Evolutionary conservation across 2,888 invertebrate species (phyloP).

Genomic region (Panopea generosa): DNA sequence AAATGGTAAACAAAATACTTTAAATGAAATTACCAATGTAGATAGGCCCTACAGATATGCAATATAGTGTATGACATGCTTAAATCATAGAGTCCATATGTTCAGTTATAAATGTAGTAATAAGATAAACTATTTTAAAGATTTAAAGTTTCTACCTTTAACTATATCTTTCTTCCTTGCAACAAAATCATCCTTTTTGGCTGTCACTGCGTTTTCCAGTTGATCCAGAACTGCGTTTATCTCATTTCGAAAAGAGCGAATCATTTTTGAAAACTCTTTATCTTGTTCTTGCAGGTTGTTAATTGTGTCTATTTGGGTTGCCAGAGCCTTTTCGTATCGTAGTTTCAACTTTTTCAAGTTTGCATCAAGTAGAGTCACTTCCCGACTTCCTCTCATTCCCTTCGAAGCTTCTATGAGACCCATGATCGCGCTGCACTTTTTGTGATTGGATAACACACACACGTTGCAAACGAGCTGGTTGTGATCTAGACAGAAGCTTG

Average conservation of each 20-base stretch:
- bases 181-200: constrained; percentile 53
- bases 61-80: too few relatives aligned
- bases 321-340: constrained; percentile 43
- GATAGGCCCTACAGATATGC: too few relatives aligned
- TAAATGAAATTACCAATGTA: too few relatives aligned
- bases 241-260: constrained; percentile 40
- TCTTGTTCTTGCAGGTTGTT: constrained; percentile 40
- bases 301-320: constrained; percentile 31
- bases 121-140: too few relatives aligned
- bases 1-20: too few relatives aligned
- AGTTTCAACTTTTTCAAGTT: constrained; percentile 44
- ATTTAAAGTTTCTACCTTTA: too few relatives aligned
- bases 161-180: constrained; percentile 37
- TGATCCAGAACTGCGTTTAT: constrained; percentile 52
- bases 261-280: constrained; percentile 36
- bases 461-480: constrained; percentile 56
- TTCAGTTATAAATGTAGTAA: too few relatives aligned
- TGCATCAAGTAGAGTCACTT: constrained; percentile 31
- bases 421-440: constrained; percentile 34
- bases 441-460: constrained; percentile 49
- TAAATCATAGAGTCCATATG: too few relatives aligned
- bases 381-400: constrained; percentile 53
- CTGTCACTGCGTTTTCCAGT: constrained; percentile 49
- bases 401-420: constrained; percentile 48
- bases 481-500: constrained; percentile 53